Conservation (phyloP, 1,140 invertebrate species). For the Aphelenchoides avenae region DNA sequence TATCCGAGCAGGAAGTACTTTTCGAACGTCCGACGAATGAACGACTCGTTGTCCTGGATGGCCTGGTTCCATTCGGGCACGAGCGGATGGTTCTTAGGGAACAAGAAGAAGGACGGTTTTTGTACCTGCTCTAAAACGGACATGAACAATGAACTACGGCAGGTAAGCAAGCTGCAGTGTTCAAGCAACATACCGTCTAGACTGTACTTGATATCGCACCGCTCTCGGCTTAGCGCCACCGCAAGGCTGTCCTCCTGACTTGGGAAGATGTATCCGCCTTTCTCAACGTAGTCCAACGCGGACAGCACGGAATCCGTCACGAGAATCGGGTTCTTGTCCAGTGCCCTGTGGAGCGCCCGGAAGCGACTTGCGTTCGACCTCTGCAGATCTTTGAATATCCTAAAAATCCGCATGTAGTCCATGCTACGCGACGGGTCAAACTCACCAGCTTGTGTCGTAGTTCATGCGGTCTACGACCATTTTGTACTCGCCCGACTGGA, state of each 20-base stretch:
- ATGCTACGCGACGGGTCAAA: neutral
- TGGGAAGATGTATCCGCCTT: constrained; percentile 38
- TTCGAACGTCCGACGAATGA: constrained; percentile 30
- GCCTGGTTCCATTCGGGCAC: constrained; percentile 35
- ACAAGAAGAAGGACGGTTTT: constrained; percentile 35
- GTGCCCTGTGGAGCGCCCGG: constrained; percentile 25
- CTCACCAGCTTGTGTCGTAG: constrained; percentile 28
- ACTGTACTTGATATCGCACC: constrained; percentile 39
- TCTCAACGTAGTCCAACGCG: constrained; percentile 36
- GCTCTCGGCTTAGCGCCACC: constrained; percentile 22
- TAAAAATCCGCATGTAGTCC: constrained; percentile 6
- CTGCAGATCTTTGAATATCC: constrained; percentile 26
- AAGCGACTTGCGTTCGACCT: constrained; percentile 29
- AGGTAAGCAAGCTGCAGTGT: neutral
- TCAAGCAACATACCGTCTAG: constrained; percentile 25
- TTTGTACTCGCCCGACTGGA: constrained; percentile 28
- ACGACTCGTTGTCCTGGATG: constrained; percentile 32
- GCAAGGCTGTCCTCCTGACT: constrained; percentile 37
- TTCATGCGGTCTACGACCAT: constrained; percentile 36
- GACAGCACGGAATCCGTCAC: constrained; percentile 20
- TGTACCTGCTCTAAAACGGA: constrained; percentile 29
- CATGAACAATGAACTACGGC: neutral
- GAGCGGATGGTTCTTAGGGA: constrained; percentile 23
- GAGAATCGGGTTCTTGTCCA: constrained; percentile 31
- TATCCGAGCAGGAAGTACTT: constrained; percentile 30